Conservation (phyloP, 2,797 vertebrate species). For the Nyctibius grandis region DNA sequence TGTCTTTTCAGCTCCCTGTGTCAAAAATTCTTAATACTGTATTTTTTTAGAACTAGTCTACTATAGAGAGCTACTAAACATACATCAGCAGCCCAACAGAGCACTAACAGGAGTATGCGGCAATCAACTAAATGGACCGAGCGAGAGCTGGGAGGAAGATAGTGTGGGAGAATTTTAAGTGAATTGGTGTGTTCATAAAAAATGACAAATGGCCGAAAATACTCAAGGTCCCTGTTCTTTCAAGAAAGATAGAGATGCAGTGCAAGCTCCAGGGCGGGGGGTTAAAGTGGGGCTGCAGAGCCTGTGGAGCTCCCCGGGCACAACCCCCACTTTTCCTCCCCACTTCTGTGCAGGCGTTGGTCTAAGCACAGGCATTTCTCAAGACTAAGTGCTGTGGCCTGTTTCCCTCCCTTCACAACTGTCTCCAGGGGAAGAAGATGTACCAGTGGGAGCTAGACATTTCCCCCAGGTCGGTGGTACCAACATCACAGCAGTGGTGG, state of each 20-base stretch:
- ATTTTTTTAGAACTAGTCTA: not conserved
- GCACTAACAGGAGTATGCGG: not conserved
- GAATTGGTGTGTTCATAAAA: constrained; percentile 35
- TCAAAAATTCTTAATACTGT: not conserved
- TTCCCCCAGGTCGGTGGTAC: not conserved
- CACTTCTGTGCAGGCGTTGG: rapidly evolving
- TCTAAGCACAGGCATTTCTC: not conserved
- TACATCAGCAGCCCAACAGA: constrained; percentile 43
- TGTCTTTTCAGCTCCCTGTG: not conserved
- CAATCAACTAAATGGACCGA: constrained; percentile 46
- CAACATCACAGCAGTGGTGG: not conserved
- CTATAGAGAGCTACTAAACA: constrained; percentile 37
- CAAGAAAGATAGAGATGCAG: not conserved
- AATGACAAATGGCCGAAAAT: constrained; percentile 4
- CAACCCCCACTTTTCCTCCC: not conserved
- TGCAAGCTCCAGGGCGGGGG: rapidly evolving
- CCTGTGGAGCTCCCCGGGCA: not conserved
- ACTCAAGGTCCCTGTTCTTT: not conserved
- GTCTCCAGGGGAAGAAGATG: not conserved
- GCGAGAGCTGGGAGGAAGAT: not conserved
- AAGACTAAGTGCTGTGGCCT: not conserved
- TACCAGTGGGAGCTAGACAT: not conserved
- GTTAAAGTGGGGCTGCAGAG: not conserved
- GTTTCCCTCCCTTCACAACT: not conserved
- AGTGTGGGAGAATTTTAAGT: constrained; percentile 5